Evolutionary conservation across 2,888 invertebrate species (phyloP), one percentile per base, ranked within the genome.

Genomic region (Yponomeuta cagnagella): DNA sequence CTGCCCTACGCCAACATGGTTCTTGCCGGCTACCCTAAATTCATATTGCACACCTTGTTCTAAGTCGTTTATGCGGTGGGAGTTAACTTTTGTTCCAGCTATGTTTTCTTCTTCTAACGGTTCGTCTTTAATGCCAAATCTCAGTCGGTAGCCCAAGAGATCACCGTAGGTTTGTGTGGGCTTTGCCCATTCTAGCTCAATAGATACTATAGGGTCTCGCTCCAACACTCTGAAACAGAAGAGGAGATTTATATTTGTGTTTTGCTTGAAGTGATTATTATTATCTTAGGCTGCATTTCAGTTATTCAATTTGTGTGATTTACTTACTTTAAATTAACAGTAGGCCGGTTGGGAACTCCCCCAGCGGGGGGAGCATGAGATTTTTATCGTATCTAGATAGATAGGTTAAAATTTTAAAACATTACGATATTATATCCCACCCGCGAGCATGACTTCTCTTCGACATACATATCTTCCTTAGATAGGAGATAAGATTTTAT

Each of bases 41-140:
- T 99, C 99, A 88, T 99, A 99, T 77, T 97, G 96, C 0, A 98
- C 97, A 1, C 99, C 99, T 74, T 97, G 94, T 87, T 98, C 98
- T 69, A 97, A 90, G 82, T 97, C 96, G 76, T 94, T 95, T 73
- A 97, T 95, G 77, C 94, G 95, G 80, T 95, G 95, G 6, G 94
- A 95, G 68, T 93, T 94, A 70, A 94, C 93, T 81, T 95, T 95
- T 1, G 95, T 93, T 74, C 95, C 95, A 73, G 94, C 93, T 48
- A 97, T 93, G 75, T 94, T 93, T 73, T 96, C 95, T 84, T 96
- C 96, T 74, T 94, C 94, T 10, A 97, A 85, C 3, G 94, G 92
- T 79, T 96, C 96, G 87, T 97, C 97, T 86, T 96, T 96, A 37
- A 97, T 95, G 37, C 98, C 98, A 85, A 96, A 98, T 80, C 96